A percentile compares a stretch with the other conserved stretches of the same genome.
phyloP scores from a whole-genome alignment of 2,797 vertebrate species.

The Tapera naevia region DNA sequence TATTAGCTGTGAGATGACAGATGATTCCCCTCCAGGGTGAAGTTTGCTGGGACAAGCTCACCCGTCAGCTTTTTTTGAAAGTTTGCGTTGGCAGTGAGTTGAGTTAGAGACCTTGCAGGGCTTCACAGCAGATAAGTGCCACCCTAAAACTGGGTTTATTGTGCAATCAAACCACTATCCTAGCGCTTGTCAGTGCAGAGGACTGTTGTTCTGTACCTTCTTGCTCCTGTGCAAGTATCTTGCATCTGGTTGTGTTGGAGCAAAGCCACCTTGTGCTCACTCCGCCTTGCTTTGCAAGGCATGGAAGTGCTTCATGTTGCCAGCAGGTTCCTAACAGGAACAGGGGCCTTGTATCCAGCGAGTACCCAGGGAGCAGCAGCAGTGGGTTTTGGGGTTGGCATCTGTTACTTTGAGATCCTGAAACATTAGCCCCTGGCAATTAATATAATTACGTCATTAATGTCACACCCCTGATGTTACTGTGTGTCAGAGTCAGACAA shows the following conservation, averaged over 20 bases:
- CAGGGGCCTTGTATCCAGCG: neutral
- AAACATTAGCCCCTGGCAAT: conserved; percentile 48
- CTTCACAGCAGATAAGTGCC: neutral
- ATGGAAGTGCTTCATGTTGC: neutral
- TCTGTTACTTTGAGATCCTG: conserved; percentile 9
- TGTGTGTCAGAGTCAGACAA: conserved; percentile 63
- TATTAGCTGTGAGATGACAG: conserved; percentile 9
- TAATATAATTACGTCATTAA: conserved; percentile 68
- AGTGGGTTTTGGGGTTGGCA: neutral
- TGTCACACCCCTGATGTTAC: conserved; percentile 65
- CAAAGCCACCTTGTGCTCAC: neutral
- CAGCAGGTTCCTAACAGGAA: neutral
- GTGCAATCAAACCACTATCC: neutral
- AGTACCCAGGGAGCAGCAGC: neutral
- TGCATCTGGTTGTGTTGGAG: neutral
- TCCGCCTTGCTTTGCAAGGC: neutral
- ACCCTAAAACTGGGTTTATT: neutral
- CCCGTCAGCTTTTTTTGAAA: neutral
- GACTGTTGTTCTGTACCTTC: neutral
- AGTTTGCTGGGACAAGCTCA: neutral
- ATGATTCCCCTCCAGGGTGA: neutral
- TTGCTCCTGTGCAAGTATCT: neutral
- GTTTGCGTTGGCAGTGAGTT: neutral
- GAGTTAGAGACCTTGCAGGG: neutral
- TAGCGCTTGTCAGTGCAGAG: neutral